Evolutionary conservation across 2,797 vertebrate species (phyloP).

Genomic region (Jordanella pulchra): DNA sequence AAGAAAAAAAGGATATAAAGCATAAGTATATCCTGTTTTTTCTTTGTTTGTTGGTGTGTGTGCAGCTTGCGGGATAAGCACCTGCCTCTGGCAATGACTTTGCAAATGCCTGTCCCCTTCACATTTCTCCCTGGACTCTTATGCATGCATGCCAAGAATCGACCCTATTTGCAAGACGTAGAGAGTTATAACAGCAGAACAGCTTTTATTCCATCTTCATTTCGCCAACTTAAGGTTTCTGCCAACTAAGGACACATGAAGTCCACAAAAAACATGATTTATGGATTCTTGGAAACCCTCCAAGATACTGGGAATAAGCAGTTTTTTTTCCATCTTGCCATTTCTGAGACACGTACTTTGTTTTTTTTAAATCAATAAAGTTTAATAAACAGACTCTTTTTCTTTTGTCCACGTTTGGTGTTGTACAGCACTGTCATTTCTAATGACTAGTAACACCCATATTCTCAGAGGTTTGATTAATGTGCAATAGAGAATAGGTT

Average conservation of each 20-base stretch:
- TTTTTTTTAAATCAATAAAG: slow-evolving; percentile 2
- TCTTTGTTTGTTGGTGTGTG: too few species aligned
- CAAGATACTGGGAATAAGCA: neutral
- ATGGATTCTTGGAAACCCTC: slow-evolving; percentile 1
- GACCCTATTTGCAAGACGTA: neutral
- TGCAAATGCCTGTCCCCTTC: too few species aligned
- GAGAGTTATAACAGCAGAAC: neutral
- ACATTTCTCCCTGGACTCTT: too few species aligned
- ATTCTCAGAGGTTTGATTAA: neutral
- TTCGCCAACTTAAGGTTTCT: neutral
- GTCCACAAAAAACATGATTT: slow-evolving; percentile 1
- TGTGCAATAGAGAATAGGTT: neutral
- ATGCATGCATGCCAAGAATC: too few species aligned
- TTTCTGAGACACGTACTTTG: neutral
- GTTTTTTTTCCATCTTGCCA: neutral
- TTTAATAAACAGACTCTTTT: slow-evolving; percentile 7
- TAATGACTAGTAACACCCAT: neutral
- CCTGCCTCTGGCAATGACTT: too few species aligned
- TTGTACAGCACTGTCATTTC: neutral
- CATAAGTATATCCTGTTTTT: too few species aligned
- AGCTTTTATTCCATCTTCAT: neutral
- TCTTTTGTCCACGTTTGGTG: slow-evolving; percentile 3
- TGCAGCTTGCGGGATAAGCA: too few species aligned
- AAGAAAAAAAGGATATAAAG: too few species aligned
- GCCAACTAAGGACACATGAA: neutral